Percentiles rank a stretch among this genome's conserved stretches.
Conservation (phyloP, 1,140 invertebrate species). For the Apis mellifera region DNA sequence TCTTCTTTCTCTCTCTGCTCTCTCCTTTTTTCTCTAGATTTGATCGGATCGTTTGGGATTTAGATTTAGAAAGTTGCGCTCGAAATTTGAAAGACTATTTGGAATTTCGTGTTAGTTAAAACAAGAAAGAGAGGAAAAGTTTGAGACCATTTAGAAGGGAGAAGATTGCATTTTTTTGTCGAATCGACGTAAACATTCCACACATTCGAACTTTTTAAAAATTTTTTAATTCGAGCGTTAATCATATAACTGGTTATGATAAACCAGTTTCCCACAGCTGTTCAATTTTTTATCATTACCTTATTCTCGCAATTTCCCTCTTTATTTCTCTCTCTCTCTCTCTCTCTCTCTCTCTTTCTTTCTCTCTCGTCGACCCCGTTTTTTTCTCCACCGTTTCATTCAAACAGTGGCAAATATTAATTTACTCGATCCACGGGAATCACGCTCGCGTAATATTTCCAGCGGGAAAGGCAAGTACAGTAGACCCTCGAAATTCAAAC, state of each 20-base stretch:
- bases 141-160: too few relatives aligned
- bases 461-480: not conserved
- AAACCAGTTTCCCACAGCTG: not conserved
- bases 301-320: not conserved
- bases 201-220: not conserved
- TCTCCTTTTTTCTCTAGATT: not conserved
- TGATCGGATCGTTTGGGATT: too few relatives aligned
- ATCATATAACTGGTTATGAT: not conserved
- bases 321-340: not conserved
- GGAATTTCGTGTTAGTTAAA: too few relatives aligned
- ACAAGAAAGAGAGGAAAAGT: too few relatives aligned
- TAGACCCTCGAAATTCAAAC: not conserved
- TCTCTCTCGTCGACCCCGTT: not conserved
- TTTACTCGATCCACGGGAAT: slow-evolving; percentile 9
- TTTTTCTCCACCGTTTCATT: too few relatives aligned
- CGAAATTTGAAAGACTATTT: too few relatives aligned
- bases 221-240: not conserved
- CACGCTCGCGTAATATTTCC: slow-evolving; percentile 18
- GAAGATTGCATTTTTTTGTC: too few relatives aligned
- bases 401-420: slow-evolving; percentile 1
- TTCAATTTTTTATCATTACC: slow-evolving; percentile 20
- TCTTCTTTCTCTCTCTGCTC: not conserved
- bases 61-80: too few relatives aligned
- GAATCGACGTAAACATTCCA: too few relatives aligned
- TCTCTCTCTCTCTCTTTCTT: not conserved